These are phyloP conservation scores for Mormyrus iriodes DNA, from an alignment of 2,113 vertebrate genomes.

Conservation along the genomic window DNA sequence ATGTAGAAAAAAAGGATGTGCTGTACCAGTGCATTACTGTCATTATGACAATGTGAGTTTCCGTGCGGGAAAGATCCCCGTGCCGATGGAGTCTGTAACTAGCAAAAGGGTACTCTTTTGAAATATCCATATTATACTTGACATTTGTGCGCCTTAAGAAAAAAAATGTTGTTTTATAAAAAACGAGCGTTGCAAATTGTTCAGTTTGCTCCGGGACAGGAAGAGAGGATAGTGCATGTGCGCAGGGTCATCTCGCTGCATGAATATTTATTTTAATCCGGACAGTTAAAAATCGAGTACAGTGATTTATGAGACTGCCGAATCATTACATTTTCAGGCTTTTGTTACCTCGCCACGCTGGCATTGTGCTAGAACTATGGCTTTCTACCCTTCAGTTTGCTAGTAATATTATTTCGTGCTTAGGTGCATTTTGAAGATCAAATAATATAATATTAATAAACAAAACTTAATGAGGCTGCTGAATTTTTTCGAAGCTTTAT, in stretches of 20 bases:
- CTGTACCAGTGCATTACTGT: neutral
- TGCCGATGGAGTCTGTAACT: neutral
- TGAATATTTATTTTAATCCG: conserved; percentile 51
- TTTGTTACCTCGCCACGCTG: neutral
- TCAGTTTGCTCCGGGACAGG: neutral
- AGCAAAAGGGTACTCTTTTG: neutral
- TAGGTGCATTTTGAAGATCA: neutral
- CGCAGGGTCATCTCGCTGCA: conserved; percentile 45
- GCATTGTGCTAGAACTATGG: neutral
- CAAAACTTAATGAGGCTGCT: neutral
- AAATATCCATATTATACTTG: neutral
- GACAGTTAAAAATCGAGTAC: conserved; percentile 6
- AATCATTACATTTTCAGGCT: neutral
- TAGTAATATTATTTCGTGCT: neutral
- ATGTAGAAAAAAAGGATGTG: conserved; percentile 36
- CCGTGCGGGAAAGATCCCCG: conserved; percentile 2
- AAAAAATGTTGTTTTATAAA: neutral
- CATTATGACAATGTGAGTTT: conserved; percentile 1
- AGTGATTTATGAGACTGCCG: neutral
- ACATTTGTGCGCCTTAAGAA: neutral
- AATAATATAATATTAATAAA: neutral
- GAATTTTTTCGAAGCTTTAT: neutral
- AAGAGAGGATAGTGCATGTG: neutral
- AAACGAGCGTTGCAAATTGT: neutral
- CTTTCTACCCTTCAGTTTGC: neutral